Evolutionary conservation across 1,140 invertebrate species (phyloP), one percentile per base, ranked within the genome.

Genomic region (Zaprionus davidi): DNA sequence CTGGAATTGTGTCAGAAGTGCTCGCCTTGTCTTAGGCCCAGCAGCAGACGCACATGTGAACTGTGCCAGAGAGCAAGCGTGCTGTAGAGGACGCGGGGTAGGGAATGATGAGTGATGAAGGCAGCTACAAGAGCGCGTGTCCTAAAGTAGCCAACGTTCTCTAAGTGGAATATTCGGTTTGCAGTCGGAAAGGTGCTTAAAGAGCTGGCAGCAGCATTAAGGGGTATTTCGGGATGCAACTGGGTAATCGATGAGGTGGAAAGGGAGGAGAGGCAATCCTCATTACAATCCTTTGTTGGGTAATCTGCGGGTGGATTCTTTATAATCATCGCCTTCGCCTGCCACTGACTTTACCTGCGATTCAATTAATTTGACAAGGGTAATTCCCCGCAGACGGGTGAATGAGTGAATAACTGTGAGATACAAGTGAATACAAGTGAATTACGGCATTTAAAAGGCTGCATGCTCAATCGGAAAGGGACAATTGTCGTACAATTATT

Each of bases 1-100:
- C 85, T 87, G 83, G 80, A 87, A 57, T 68, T 63, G 56, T 87
- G 84, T 80, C 84, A 78, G 69, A 82, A 78, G 57, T 78, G 78
- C 68, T 87, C 67, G 65, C 72, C 65, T 71, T 71, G 74, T 79
- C 78, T 78, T 63, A 60, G 74, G 24, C 56, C 65, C 53, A 53
- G 7, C 15, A 26, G 44, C 57, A 65, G 65, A 59, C 57, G 31
- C 84, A 87, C 78, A 81, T 88, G 84, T 83, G 85, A 57, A 73
- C 74, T 62, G 13, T 46, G 66, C 49, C 20, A 4, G 22, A 34
- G 15, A n/a, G 41, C 0, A 2, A 1, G 3, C 13, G 9, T 20
- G 36, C 20, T 5, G 0, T 15, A 17, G 7, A 28, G 2, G 5
- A 13, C 49, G 17, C 17, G 24, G 41, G 28, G 13, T 20, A 51